Base-by-base conservation (phyloP, 2,797 vertebrate species). In the Lithobates pipiens region DNA sequence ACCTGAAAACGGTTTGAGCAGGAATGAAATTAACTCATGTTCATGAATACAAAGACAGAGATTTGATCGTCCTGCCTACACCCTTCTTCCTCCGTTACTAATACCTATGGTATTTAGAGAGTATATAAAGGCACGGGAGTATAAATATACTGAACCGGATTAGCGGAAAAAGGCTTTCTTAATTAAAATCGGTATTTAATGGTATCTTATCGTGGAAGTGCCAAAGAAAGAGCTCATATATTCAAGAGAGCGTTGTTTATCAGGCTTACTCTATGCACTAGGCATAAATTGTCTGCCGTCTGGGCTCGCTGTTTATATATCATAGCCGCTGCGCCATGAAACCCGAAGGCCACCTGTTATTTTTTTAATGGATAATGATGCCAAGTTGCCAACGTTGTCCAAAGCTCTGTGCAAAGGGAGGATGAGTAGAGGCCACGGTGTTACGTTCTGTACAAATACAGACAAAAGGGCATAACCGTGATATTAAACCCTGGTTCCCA, bases 1-100 rank as follows among this genome's bases (percentile, higher is more conserved):
- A 81, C 79, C 79, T 81, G 79, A 39, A 81, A 73, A 81, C n/a
- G 46, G 32, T 73, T 61, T 61, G 25, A 73, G 50, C 32, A 10
- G 32, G 68, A 73, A 73, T 18, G 69, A 73, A 81, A 81, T 81
- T 18, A 81, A 81, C 69, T 81, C 79, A 81, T 81, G 79, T 72
- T 27, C 69, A 81, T 81, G 79, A 81, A 81, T 81, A 81, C 79
- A 70, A 73, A 72, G 79, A 63, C 46, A 34, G 71, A 81, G 79
- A 81, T 81, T 81, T 81, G 27, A 81, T 81, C 15, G n/a, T 42
- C n/a, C 69, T 15, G 68, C 69, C 27, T 68, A 73, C 79, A 36
- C 50, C 79, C 69, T 42, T 27, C 9, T 54, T 39, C 78, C 69
- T 42, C 69, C 57, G n/a, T 42, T 21, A 72, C 79, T 81, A 81